These are phyloP conservation scores for Dipus sagitta DNA, from an alignment of 2,797 vertebrate species.

Conservation along the genomic window DNA sequence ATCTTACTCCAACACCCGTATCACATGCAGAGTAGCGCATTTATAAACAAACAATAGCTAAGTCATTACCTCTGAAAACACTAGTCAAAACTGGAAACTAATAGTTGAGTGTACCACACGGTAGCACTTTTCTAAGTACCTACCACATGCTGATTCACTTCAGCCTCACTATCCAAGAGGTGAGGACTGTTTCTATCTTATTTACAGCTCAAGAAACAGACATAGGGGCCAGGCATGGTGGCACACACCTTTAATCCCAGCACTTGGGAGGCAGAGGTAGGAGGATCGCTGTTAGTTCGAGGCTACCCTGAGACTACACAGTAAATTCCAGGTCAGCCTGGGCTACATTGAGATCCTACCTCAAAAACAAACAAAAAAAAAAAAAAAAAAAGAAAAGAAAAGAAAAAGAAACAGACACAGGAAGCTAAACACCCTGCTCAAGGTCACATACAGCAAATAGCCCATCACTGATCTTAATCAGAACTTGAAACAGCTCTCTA, in stretches of 20 bases:
- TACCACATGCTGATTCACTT: not conserved
- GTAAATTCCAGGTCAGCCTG: no score
- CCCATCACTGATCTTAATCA: not conserved
- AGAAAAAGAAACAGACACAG: not conserved
- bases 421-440: not conserved
- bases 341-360: no score
- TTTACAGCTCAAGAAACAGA: slow-evolving; percentile 23
- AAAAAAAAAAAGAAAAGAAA: not conserved
- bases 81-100: not conserved
- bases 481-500: not conserved
- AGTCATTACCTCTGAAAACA: not conserved
- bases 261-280: no score
- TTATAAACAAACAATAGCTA: not conserved
- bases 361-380: no score
- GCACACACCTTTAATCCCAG: no score
- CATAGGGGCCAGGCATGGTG: not conserved
- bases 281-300: no score
- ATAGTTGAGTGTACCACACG: not conserved
- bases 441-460: not conserved
- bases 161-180: not conserved
- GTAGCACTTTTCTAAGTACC: not conserved
- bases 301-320: no score
- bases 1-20: not conserved
- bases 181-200: not conserved
- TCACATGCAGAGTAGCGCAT: not conserved